Percentiles rank a stretch among this genome's conserved stretches.
phyloP scores from a whole-genome alignment of 2,113 vertebrate species.

The Heptranchias perlo region DNA sequence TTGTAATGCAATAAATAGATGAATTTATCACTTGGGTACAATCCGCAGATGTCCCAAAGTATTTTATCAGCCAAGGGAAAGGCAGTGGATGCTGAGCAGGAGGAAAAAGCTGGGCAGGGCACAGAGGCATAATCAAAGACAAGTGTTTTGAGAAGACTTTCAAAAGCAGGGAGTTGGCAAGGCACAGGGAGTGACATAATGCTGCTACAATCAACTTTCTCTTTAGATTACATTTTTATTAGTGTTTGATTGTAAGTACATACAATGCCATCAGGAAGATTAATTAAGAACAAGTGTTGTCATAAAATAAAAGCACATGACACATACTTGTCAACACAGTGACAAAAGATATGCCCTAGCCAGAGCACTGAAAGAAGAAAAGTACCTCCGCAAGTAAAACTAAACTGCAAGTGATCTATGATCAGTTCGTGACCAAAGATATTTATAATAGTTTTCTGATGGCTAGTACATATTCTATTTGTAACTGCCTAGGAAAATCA shows the following conservation, averaged over 20 bases:
- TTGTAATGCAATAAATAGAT: not conserved
- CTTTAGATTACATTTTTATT: not conserved
- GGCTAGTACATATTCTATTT: not conserved
- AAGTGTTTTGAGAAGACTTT: not conserved
- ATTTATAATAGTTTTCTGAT: not conserved
- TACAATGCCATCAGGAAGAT: not conserved
- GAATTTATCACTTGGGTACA: no score
- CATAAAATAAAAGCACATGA: not conserved
- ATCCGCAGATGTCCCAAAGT: not conserved
- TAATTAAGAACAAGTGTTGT: not conserved
- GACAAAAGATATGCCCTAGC: not conserved
- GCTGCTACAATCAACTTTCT: not conserved
- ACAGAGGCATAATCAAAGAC: not conserved
- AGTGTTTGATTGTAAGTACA: not conserved
- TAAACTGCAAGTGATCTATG: not conserved
- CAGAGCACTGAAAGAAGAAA: not conserved
- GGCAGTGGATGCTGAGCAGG: not conserved
- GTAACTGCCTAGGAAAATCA: not conserved
- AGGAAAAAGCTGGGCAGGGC: not conserved
- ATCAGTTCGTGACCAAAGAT: not conserved
- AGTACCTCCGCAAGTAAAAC: not conserved
- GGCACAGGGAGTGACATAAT: not conserved
- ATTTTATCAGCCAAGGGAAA: not conserved
- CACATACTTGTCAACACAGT: not conserved
- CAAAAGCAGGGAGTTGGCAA: not conserved